These are phyloP conservation scores for Coendou prehensilis DNA, from an alignment of 2,797 vertebrate genomes.

Conservation along the genomic window DNA sequence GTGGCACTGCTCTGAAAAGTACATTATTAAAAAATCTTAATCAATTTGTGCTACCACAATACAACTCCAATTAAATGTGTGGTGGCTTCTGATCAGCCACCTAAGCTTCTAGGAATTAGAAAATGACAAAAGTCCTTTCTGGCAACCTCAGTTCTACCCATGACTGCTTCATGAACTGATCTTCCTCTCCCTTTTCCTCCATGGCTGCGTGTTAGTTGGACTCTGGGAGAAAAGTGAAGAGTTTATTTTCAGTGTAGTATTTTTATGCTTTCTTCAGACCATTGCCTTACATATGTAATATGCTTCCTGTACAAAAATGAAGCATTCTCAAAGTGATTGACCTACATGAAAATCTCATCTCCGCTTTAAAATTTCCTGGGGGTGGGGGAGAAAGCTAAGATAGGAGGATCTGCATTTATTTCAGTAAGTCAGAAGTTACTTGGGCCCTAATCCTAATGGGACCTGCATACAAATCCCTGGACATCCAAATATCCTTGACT, in stretches of 20 bases:
- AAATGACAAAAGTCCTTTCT: neutral
- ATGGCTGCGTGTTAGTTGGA: neutral
- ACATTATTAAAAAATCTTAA: constrained; percentile 74
- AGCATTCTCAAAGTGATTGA: constrained; percentile 60
- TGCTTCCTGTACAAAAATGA: constrained; percentile 48
- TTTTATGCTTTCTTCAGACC: constrained; percentile 57
- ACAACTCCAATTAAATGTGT: neutral
- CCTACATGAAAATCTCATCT: constrained; percentile 66
- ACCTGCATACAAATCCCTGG: constrained; percentile 71
- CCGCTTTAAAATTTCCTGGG: constrained; percentile 45
- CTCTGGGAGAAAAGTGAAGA: neutral
- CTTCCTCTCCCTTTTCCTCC: neutral
- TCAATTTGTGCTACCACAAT: constrained; percentile 30
- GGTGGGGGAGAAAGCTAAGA: neutral
- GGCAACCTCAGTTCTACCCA: neutral
- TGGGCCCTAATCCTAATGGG: constrained; percentile 68
- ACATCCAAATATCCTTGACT: constrained; percentile 78
- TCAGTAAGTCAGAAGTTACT: constrained; percentile 68
- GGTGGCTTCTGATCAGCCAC: neutral
- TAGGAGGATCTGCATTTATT: constrained; percentile 68
- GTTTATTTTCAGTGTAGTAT: constrained; percentile 54
- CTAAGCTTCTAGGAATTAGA: neutral
- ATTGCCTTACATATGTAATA: constrained; percentile 54
- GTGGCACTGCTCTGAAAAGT: constrained; percentile 63
- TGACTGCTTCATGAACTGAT: neutral